A percentile compares a stretch with the other conserved stretches of the same genome.
Evolutionary conservation across 1,140 invertebrate genomes (phyloP).

Genomic region (Bicyclus anynana): DNA sequence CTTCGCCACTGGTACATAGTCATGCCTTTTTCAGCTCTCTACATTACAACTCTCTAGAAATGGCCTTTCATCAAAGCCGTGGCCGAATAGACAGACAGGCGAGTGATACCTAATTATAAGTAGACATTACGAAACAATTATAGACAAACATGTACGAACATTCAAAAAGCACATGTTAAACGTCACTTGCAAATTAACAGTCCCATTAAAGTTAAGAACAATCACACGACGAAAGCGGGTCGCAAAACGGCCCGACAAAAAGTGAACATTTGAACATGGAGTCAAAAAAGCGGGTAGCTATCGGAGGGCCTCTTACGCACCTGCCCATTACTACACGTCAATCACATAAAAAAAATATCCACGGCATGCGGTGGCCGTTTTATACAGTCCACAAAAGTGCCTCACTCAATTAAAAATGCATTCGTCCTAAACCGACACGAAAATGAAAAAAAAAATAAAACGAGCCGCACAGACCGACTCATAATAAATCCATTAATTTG

Average conservation of each 20-base stretch:
- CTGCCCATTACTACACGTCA: conserved; percentile 73
- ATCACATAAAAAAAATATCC: conserved; percentile 72
- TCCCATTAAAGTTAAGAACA: conserved; percentile 29
- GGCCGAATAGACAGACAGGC: neutral
- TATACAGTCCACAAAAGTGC: conserved; percentile 72
- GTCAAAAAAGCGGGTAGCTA: conserved; percentile 66
- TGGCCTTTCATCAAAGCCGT: neutral
- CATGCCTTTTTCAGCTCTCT: too few relatives aligned
- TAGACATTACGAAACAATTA: neutral
- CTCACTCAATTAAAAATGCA: conserved; percentile 76
- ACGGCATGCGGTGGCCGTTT: conserved; percentile 67
- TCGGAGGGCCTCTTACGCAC: conserved; percentile 58
- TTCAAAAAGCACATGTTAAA: conserved; percentile 1
- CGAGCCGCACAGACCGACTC: conserved; percentile 56
- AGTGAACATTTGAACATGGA: conserved; percentile 34
- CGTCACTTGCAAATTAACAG: conserved; percentile 9
- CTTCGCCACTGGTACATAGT: too few relatives aligned
- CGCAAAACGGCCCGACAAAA: conserved; percentile 54
- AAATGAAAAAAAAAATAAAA: conserved; percentile 66
- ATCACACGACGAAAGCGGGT: conserved; percentile 42
- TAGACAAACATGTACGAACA: neutral
- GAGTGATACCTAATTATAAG: neutral
- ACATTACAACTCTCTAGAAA: too few relatives aligned
- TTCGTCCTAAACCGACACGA: conserved; percentile 65
- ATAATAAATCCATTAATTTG: conserved; percentile 77